A percentile compares a stretch with the other conserved stretches of the same genome.
phyloP scores from a whole-genome alignment of 1,140 invertebrate species.

The Pomacea maculata region DNA sequence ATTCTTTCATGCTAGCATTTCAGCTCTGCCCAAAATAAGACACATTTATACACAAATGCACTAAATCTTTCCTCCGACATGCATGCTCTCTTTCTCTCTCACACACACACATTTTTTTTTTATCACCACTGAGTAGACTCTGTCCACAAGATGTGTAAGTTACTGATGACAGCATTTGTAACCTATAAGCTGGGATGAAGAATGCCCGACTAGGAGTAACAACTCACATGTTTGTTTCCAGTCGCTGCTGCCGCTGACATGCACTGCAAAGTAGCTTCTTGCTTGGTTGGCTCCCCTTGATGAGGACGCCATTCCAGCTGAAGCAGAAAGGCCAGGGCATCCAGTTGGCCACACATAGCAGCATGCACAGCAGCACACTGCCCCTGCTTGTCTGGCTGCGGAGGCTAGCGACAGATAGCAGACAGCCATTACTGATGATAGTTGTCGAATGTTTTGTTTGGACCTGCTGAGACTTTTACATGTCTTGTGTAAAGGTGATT shows the following conservation, averaged over 20 bases:
- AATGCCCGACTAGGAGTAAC: too few relatives aligned
- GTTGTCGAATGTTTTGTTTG: too few relatives aligned
- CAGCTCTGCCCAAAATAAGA: too few relatives aligned
- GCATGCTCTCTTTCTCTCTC: background rate
- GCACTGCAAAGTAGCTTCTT: slow-evolving; percentile 79
- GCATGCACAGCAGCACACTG: slow-evolving; percentile 91
- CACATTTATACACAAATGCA: too few relatives aligned
- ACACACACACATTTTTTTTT: background rate
- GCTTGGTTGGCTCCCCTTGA: slow-evolving; percentile 65
- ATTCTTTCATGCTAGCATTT: too few relatives aligned
- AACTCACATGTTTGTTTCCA: slow-evolving; percentile 78
- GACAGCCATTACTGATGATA: background rate
- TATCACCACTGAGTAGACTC: background rate
- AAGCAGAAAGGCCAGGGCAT: slow-evolving; percentile 84
- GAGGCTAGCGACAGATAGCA: slow-evolving; percentile 54
- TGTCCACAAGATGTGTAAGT: too few relatives aligned
- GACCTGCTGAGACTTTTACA: too few relatives aligned
- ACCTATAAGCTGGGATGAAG: too few relatives aligned
- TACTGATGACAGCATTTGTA: too few relatives aligned
- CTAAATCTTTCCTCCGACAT: background rate
- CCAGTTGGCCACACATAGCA: slow-evolving; percentile 83
- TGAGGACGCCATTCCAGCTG: slow-evolving; percentile 80
- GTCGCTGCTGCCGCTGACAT: slow-evolving; percentile 88
- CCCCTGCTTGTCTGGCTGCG: slow-evolving; percentile 79
- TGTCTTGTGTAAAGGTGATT: too few relatives aligned